Base-by-base conservation (phyloP, 2,113 vertebrate genomes). In the Apaloderma vittatum region DNA sequence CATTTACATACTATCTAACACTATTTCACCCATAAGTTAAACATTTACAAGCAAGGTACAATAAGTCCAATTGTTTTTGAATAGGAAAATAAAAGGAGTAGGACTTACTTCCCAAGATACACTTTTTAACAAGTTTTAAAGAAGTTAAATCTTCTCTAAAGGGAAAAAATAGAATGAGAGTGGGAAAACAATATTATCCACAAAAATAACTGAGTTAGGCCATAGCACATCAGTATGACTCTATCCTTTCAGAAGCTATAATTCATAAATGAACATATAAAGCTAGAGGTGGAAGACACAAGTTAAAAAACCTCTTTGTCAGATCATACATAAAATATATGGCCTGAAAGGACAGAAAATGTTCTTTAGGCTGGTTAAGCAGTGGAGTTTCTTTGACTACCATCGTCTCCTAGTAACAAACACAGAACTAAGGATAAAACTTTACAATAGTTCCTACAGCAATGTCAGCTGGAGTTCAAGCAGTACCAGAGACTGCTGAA, bases 381-480 rank as follows among this genome's bases (percentile, higher is more conserved):
- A 72, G 12, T 18, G 29, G 51, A 90, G 83, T 90, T 80, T 55
- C 37, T 82, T 58, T 4, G 0, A 76, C 43, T 85, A n/a, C 13
- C n/a, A 4, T 65, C 1, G 1, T 29, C 32, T 80, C 34, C 54
- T 29, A 65, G 30, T 49, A 73, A 78, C 19, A 90, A 32, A 59
- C 68, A 49, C 1, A 32, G 52, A 34, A 62, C 55, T 49, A 71
- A 78, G 32, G 15, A 74, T 61, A 90, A 91, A 90, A 45, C 9
- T 51, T 75, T 43, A 55, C 37, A 52, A 14, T 21, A 46, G 26
- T 4, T 83, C 73, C 70, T 80, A 26, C 67, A 93, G 92, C 65
- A 84, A 75, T 34, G 37, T 81, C 72, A 90, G n/a, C 48, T 88
- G 68, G 65, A 91, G 72, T 84, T 95, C 79, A 88, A 74, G 51